Evolutionary conservation across 2,888 invertebrate genomes (phyloP).

Genomic region (Caenorhabditis macrosperma): DNA sequence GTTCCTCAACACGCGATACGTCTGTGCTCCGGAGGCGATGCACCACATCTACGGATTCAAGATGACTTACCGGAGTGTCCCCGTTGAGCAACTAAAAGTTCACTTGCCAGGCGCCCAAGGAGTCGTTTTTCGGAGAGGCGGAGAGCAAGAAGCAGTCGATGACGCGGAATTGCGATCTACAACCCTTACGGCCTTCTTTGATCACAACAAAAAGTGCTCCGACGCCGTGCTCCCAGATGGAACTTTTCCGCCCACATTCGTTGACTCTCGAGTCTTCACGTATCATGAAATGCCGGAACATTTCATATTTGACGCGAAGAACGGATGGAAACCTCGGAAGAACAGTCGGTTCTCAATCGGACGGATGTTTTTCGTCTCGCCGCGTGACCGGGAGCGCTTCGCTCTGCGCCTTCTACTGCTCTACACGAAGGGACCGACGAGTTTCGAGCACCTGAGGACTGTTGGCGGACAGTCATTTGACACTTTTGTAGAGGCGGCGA

Average conservation of each 20-base stretch:
- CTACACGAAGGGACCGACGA: conserved; percentile 8
- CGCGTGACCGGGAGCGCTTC: conserved; percentile 37
- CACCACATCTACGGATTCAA: conserved; percentile 56
- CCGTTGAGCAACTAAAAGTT: conserved; percentile 37
- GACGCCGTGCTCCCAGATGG: neutral
- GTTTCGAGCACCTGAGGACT: conserved; percentile 33
- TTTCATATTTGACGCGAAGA: conserved; percentile 3
- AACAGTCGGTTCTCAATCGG: conserved; percentile 3
- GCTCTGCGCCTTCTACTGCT: conserved; percentile 34
- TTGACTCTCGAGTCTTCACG: neutral
- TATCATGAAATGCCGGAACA: conserved; percentile 41
- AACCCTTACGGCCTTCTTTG: conserved; percentile 17
- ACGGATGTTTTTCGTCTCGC: conserved; percentile 39
- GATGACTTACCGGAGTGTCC: conserved; percentile 2
- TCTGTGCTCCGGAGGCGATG: conserved; percentile 60
- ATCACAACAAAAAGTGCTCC: neutral
- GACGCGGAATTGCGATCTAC: neutral
- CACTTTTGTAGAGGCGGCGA: conserved; percentile 45
- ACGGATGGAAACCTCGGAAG: conserved; percentile 18
- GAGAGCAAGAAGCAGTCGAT: neutral
- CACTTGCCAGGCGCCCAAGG: conserved; percentile 59
- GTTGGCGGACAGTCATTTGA: neutral
- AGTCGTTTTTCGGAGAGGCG: conserved; percentile 23
- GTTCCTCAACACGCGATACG: conserved; percentile 50
- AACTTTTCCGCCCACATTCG: neutral